Percentiles rank a stretch among this genome's conserved stretches.
These are phyloP conservation scores for Herminia tarsipennalis DNA, from an alignment of 2,888 invertebrate species.

Conservation along the genomic window DNA sequence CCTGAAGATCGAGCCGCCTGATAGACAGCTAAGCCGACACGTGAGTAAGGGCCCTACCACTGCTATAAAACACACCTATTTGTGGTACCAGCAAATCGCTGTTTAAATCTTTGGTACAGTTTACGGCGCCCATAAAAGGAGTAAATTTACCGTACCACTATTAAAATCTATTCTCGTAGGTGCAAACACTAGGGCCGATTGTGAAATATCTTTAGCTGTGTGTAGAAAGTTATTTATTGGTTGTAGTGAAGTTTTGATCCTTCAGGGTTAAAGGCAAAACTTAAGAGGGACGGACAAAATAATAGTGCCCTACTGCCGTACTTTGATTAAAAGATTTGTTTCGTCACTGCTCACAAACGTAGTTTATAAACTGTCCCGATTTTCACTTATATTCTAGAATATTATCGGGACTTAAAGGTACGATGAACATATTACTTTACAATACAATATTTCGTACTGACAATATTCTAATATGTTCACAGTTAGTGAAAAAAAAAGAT, in stretches of 20 bases:
- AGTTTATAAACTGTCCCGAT: too few species aligned
- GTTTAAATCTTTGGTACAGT: slow-evolving; percentile 73
- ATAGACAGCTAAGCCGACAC: not conserved
- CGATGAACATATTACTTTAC: too few species aligned
- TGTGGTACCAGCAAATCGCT: slow-evolving; percentile 70
- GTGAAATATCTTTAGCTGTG: slow-evolving; percentile 22
- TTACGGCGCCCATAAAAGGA: slow-evolving; percentile 69
- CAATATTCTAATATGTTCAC: too few species aligned
- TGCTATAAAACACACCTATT: slow-evolving; percentile 54
- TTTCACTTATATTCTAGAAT: too few species aligned
- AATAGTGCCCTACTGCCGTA: too few species aligned
- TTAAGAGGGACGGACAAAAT: too few species aligned
- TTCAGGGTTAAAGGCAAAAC: not conserved
- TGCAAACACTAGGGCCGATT: slow-evolving; percentile 36
- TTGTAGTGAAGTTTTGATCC: not conserved
- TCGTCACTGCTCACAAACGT: too few species aligned
- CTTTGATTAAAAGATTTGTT: too few species aligned
- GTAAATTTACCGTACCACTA: slow-evolving; percentile 64
- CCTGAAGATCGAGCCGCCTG: not conserved
- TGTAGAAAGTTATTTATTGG: not conserved
- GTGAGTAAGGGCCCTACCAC: slow-evolving; percentile 9
- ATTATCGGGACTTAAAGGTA: too few species aligned
- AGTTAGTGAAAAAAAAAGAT: too few species aligned
- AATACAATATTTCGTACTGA: too few species aligned
- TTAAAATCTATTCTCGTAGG: slow-evolving; percentile 65